Evolutionary conservation across 1,140 invertebrate genomes (phyloP).

Genomic region (Zaprionus nigranus): DNA sequence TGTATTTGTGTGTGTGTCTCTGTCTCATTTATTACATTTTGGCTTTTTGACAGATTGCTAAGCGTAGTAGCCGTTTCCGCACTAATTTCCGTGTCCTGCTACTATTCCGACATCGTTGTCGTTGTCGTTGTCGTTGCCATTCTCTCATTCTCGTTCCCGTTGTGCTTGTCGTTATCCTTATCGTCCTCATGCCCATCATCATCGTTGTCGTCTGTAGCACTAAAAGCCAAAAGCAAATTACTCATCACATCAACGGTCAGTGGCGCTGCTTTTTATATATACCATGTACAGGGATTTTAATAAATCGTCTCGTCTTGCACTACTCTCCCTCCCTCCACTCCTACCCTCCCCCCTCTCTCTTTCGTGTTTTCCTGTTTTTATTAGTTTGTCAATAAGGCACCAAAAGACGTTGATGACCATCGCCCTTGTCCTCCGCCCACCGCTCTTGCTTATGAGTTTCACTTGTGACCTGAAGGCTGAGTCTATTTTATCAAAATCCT

Average conservation of each 20-base stretch:
- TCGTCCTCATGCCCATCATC: conserved; percentile 4
- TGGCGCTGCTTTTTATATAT: conserved; percentile 67
- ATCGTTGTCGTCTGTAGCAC: conserved; percentile 39
- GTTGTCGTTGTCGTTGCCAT: conserved; percentile 36
- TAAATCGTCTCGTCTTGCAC: conserved; percentile 71
- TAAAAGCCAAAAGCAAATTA: conserved; percentile 82
- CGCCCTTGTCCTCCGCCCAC: conserved; percentile 17
- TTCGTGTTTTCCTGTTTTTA: conserved; percentile 48
- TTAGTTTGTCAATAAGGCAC: conserved; percentile 81
- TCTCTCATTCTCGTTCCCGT: not conserved
- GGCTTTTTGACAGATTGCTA: conserved; percentile 82
- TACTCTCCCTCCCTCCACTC: not conserved
- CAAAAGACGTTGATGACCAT: conserved; percentile 79
- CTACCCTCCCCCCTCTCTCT: not conserved
- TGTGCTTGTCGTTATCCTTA: conserved; percentile 15
- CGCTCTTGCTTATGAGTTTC: conserved; percentile 56
- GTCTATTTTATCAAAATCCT: conserved; percentile 26
- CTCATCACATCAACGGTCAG: conserved; percentile 78
- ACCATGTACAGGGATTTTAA: conserved; percentile 74
- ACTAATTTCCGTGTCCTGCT: conserved; percentile 80
- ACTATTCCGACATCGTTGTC: conserved; percentile 54
- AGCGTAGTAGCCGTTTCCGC: conserved; percentile 79
- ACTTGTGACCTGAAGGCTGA: conserved; percentile 58
- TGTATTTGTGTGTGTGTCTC: conserved; percentile 17
- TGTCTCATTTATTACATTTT: conserved; percentile 79